Evolutionary conservation across 1,140 invertebrate species (phyloP), one percentile per base, ranked within the genome.

Genomic region (Drosophila prosaltans): DNA sequence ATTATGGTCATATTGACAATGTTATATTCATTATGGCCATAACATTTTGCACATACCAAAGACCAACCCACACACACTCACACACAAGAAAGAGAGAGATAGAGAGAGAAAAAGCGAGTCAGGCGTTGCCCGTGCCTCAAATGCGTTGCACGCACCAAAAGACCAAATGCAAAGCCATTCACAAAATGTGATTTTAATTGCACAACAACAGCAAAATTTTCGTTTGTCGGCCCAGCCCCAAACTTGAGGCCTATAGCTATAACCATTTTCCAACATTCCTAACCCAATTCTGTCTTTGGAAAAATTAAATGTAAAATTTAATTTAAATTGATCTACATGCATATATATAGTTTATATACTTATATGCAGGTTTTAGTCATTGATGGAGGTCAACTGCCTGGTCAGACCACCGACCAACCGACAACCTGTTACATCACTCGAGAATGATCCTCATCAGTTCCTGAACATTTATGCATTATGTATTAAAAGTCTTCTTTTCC

Each of bases 101-200:
- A 48, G 16, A 24, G 45, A 48, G 16, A 8, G 6, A 48, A 16
- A 21, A 5, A 21, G 62, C 57, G 54, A 60, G 45, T 32, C 32
- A 61, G 26, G 51, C 54, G 39, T 59, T 40, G 65, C 57, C 40
- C 32, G 57, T 64, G 57, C 67, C 76, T 16, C 41, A 43, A 69
- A 69, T 74, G 74, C 66, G 71, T 68, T 66, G 72, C 82, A 86
- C 82, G 82, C 82, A 86, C 80, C 69, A 43, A 63, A 73, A 43
- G 67, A 8, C 30, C 30, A 64, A 39, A 39, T 11, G 26, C 58
- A 64, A 39, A 30, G 26, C 58, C 43, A 58, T 74, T 83, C 76
- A 78, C 69, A 81, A 88, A 88, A 80, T 80, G 78, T 64, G 75
- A 84, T 89, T 88, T 88, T 88, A 88, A 88, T 88, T 88, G 84